phyloP scores from a whole-genome alignment of 2,797 vertebrate genomes.

The Melanotaenia nigrans region DNA sequence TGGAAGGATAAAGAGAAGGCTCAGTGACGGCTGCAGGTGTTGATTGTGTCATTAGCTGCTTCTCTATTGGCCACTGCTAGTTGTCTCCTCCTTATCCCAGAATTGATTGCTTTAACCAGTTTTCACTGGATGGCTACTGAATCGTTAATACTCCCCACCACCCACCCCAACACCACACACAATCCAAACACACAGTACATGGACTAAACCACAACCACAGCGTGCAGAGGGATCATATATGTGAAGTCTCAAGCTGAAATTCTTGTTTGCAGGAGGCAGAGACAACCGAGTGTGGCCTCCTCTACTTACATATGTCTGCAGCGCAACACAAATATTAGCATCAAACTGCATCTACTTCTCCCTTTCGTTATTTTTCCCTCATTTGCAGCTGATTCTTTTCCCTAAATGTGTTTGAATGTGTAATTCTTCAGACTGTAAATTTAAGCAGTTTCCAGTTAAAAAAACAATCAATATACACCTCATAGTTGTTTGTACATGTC shows the following conservation, averaged over 20 bases:
- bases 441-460: neutral
- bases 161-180: conserved; percentile 5
- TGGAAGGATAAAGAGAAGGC: conserved; percentile 73
- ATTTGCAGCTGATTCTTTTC: neutral
- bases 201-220: conserved; percentile 46
- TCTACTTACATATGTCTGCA: conserved; percentile 35
- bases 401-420: neutral
- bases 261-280: conserved; percentile 61
- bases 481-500: neutral
- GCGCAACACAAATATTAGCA: conserved; percentile 40
- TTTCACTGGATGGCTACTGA: conserved; percentile 69
- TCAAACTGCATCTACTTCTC: neutral
- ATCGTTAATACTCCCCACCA: conserved; percentile 31
- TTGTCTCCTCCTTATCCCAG: conserved; percentile 74
- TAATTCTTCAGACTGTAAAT: neutral
- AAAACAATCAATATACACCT: conserved; percentile 1
- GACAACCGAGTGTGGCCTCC: conserved; percentile 44
- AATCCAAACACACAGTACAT: conserved; percentile 3
- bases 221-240: conserved; percentile 49
- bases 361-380: neutral
- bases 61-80: conserved; percentile 72
- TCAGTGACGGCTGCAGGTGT: conserved; percentile 79
- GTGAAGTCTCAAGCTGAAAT: conserved; percentile 64
- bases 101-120: conserved; percentile 78
- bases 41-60: conserved; percentile 81